Evolutionary conservation across 1,140 invertebrate genomes (phyloP).

Genomic region (Hypsibius dujardini): DNA sequence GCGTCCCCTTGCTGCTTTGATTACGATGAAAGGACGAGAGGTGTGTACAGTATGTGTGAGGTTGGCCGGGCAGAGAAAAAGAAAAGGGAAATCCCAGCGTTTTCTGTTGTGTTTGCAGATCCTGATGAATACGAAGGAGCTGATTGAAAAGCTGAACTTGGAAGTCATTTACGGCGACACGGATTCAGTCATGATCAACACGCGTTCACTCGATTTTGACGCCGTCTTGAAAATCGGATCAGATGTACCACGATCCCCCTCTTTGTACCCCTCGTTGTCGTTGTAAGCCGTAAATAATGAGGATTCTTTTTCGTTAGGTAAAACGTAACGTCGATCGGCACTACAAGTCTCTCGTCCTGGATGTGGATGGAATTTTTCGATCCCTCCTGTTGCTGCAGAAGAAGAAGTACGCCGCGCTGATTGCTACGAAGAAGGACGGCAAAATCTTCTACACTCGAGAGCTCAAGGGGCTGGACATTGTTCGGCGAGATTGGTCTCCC

Average conservation of each 20-base stretch:
- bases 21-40: constrained; percentile 85
- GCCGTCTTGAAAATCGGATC: constrained; percentile 51
- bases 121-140: constrained; percentile 40
- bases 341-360: constrained; percentile 81
- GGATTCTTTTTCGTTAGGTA: constrained; percentile 40
- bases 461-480: constrained; percentile 85
- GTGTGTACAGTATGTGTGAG: constrained; percentile 37
- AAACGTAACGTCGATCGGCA: constrained; percentile 83
- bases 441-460: constrained; percentile 55
- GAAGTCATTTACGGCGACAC: constrained; percentile 99
- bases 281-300: too few species aligned
- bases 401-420: constrained; percentile 93
- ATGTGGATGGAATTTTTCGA: constrained; percentile 91
- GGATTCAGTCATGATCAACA: constrained; percentile 98
- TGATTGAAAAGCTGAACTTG: constrained; percentile 60
- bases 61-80: too few species aligned
- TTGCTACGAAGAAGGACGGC: constrained; percentile 26
- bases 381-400: constrained; percentile 87
- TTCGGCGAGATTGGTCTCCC: constrained; percentile 91
- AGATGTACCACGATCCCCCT: too few species aligned
- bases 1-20: constrained; percentile 78
- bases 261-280: too few species aligned
- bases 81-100: too few species aligned
- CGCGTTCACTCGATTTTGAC: constrained; percentile 53
- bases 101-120: constrained; percentile 29